These are phyloP conservation scores for Henricia sp. DNA, from an alignment of 53 echinoderm and acorn worm genomes.

Conservation along the genomic window DNA sequence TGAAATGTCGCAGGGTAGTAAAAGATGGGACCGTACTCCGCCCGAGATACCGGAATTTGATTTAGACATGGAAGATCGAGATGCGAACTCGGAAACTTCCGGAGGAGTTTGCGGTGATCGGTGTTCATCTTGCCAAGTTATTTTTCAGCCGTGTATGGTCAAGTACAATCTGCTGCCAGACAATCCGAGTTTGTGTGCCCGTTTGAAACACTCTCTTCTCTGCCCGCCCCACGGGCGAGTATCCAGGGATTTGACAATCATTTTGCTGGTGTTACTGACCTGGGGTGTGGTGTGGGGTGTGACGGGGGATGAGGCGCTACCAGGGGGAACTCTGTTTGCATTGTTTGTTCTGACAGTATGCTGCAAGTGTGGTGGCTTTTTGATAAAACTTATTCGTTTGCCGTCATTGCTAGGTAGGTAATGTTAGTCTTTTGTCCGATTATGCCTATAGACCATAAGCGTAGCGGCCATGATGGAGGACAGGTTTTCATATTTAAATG, in stretches of 20 bases:
- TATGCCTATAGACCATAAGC: too few species aligned
- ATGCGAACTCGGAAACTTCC: slow-evolving; percentile 19
- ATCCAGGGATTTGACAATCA: slow-evolving; percentile 67
- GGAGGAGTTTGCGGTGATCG: slow-evolving; percentile 6
- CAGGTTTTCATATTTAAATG: too few species aligned
- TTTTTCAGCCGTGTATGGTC: slow-evolving; percentile 49
- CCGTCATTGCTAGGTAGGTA: slow-evolving; percentile 88
- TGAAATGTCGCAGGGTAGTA: background rate
- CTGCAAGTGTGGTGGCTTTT: slow-evolving; percentile 80
- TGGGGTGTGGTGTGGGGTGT: slow-evolving; percentile 94
- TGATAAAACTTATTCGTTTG: slow-evolving; percentile 75
- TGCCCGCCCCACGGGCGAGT: slow-evolving; percentile 86
- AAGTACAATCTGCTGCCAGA: slow-evolving; percentile 35
- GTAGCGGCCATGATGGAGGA: too few species aligned
- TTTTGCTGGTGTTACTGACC: slow-evolving; percentile 60
- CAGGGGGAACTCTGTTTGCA: slow-evolving; percentile 95
- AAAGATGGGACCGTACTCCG: slow-evolving; percentile 50
- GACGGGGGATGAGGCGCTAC: slow-evolving; percentile 81
- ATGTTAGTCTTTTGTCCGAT: too few species aligned
- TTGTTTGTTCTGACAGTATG: slow-evolving; percentile 77
- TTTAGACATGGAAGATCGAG: slow-evolving; percentile 31
- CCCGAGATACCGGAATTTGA: slow-evolving; percentile 42
- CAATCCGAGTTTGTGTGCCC: slow-evolving; percentile 62
- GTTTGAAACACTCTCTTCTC: slow-evolving; percentile 67
- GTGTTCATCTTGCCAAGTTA: slow-evolving; percentile 30